These are phyloP conservation scores for Carettochelys insculpta DNA, from an alignment of 2,113 vertebrate species.

Conservation along the genomic window DNA sequence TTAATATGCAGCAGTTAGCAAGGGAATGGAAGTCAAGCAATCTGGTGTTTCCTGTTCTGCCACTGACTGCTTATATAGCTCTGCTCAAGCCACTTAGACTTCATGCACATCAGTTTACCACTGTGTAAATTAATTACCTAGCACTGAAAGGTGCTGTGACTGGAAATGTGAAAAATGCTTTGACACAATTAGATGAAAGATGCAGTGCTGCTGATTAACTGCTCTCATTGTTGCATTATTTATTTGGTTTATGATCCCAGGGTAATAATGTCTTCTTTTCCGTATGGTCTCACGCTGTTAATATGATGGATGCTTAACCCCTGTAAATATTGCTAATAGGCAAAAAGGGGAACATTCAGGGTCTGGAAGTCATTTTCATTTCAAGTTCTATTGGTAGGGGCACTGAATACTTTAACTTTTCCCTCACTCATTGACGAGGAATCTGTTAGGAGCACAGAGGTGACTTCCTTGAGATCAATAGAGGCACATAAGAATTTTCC, in stretches of 20 bases:
- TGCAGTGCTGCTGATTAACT: background rate
- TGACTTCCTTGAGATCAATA: background rate
- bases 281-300: background rate
- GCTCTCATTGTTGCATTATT: background rate
- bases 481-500: background rate
- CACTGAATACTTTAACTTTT: background rate
- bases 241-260: background rate
- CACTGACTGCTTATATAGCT: background rate
- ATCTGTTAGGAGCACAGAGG: background rate
- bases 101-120: background rate
- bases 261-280: background rate
- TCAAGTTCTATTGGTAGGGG: background rate
- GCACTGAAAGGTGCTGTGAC: background rate
- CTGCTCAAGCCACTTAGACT: background rate
- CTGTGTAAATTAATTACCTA: background rate
- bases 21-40: background rate
- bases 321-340: background rate
- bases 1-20: background rate
- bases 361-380: background rate
- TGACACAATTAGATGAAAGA: background rate
- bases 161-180: background rate
- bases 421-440: background rate
- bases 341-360: background rate
- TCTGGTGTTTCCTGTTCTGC: rapidly evolving
- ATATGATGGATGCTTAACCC: background rate